Conservation (phyloP, 2,797 vertebrate species). For the Scomberomorus guttatus region DNA sequence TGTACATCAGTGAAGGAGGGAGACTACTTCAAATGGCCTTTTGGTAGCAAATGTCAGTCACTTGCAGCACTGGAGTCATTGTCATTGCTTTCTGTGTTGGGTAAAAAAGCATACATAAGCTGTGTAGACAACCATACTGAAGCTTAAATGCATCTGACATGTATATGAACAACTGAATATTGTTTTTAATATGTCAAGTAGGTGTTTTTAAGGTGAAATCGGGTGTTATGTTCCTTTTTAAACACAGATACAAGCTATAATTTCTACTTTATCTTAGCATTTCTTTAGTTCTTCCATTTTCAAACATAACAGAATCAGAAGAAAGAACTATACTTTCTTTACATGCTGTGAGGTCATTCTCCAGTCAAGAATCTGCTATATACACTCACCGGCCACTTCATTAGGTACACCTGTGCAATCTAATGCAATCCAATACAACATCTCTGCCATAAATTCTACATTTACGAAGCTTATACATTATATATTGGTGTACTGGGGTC, state of each 20-base stretch:
- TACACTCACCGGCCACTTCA: background rate
- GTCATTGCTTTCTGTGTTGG: background rate
- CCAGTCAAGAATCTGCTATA: slow-evolving; percentile 14
- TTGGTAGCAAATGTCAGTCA: background rate
- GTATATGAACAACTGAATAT: background rate
- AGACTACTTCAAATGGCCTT: background rate
- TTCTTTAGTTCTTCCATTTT: background rate
- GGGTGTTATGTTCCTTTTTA: background rate
- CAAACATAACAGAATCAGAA: background rate
- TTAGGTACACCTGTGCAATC: too few relatives aligned
- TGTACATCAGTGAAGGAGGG: background rate
- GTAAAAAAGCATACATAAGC: background rate
- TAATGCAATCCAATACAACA: too few relatives aligned
- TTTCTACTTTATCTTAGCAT: too few relatives aligned
- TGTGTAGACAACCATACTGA: background rate
- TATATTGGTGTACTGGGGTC: too few relatives aligned
- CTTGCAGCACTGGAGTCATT: background rate
- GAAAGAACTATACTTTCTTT: background rate
- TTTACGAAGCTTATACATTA: too few relatives aligned
- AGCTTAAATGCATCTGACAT: background rate
- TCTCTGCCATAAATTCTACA: too few relatives aligned
- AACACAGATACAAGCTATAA: background rate
- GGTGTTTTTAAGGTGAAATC: too few relatives aligned
- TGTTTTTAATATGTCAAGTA: too few relatives aligned
- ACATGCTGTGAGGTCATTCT: background rate